Evolutionary conservation across 2,113 vertebrate genomes (phyloP), one percentile per base, ranked within the genome.

Genomic region (Osmerus mordax): DNA sequence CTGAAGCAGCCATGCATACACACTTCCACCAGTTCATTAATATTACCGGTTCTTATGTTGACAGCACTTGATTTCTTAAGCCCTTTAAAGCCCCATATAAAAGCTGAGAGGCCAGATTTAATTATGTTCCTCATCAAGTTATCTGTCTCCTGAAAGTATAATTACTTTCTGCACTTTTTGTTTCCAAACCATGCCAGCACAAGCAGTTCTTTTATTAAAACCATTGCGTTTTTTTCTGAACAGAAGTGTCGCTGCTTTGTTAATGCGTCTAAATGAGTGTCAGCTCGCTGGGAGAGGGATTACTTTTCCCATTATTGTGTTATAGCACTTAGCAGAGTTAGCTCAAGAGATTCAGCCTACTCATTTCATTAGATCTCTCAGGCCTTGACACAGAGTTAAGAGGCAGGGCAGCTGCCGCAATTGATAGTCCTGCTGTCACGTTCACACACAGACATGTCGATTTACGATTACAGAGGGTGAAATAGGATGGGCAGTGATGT

Each of bases 261-360:
- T 68, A 65, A 72, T 51, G 12, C 19, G 32, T 59, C 11, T 21
- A 58, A 71, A 67, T 25, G 15, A 14, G 54, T 54, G 47, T 16
- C 65, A 25, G 51, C 16, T 3, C 65, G 3, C 19, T 19, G 41
- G 19, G 25, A 65, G 41, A 59, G n/a, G 65, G 69, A 78, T 76
- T n/a, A n/a, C 73, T 78, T 81, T 64, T 74, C 72, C 62, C 23
- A 56, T 80, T 52, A 60, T 74, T 70, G 56, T 74, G 25, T 78
- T 80, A 73, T 71, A 73, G 74, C 79, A 72, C 28, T 63, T 52
- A 53, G 70, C 75, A 80, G 69, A 68, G 66, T 32, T 65, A 41
- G 56, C 73, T 77, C 69, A 72, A 69, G 82, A 72, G 67, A 65
- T 56, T 78, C 59, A 68, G 53, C 69, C 67, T 56, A 59, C 59